Base-by-base conservation (phyloP, 2,888 invertebrate species). In the Eumerus sabulonum region DNA sequence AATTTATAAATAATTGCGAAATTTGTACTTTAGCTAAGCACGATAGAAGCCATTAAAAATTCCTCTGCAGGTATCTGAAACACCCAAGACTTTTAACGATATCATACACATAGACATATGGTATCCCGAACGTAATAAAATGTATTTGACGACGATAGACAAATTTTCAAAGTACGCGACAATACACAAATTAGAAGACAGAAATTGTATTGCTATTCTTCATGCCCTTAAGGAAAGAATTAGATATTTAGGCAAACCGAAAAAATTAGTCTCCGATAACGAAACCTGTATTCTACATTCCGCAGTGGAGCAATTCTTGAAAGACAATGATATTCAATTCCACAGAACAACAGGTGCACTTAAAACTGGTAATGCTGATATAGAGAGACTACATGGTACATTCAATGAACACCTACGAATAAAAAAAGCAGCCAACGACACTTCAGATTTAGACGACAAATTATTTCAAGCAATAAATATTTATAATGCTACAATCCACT, bases 401-500 rank as follows among this genome's bases (percentile, higher is more conserved):
- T 12, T 51, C 13, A 51, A 51, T 36, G 51, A 51, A 36, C 51
- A 51, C 9, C 16, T 51, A n/a, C 27, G 51, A 36, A 51, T 51
- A n/a, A 27, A 9, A 36, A 51, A 36, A 16, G 36, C 51, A 11
- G 35, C 36, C 16, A 51, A 62, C 19, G 50, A 54, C 38, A 45
- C 17, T 36, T 47, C 50, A 2, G 56, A 54, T n/a, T 51, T 72
- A 42, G 64, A 72, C 14, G 71, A 72, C 1, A 63, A 63, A 35
- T 56, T 57, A n/a, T 59, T 68, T 51, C 57, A 59, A 48, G 48
- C 59, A 11, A 51, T 59, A 27, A 44, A n/a, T 9, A 42, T 16
- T 36, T 68, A 59, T 18, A 68, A 68, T 48, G 59, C 42, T n/a
- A 71, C 70, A 3, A 50, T 71, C n/a, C 48, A 40, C 40, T 11